These are phyloP conservation scores for Acipenser ruthenus DNA, from an alignment of 2,797 vertebrate species.

Conservation along the genomic window DNA sequence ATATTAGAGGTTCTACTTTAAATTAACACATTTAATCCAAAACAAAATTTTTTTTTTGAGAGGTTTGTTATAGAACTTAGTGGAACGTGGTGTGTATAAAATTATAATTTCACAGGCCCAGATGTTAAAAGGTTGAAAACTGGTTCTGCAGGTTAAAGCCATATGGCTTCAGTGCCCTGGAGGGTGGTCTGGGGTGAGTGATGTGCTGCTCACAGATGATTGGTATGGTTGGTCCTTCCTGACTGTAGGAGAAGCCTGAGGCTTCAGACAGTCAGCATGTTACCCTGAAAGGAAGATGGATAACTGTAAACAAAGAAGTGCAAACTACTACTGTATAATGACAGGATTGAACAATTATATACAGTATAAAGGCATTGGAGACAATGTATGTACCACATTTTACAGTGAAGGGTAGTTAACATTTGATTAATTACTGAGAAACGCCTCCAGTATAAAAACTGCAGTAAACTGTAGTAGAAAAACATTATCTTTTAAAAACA, in stretches of 20 bases:
- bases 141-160: slow-evolving; percentile 9
- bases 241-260: slow-evolving; percentile 28
- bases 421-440: no score
- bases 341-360: no score
- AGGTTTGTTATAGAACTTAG: not conserved
- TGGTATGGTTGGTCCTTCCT: slow-evolving; percentile 36
- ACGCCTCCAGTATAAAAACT: no score
- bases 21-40: no score
- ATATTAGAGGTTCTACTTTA: no score
- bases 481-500: no score
- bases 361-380: no score
- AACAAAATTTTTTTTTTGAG: no score
- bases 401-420: no score
- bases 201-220: slow-evolving; percentile 18
- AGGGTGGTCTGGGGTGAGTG: slow-evolving; percentile 4
- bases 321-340: slow-evolving; percentile 29
- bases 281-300: slow-evolving; percentile 35
- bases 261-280: slow-evolving; percentile 27
- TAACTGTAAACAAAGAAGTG: slow-evolving; percentile 35
- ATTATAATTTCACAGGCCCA: not conserved
- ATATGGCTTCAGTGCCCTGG: slow-evolving; percentile 20
- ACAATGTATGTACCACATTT: no score
- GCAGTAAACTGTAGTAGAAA: no score
- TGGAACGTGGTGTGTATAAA: not conserved
- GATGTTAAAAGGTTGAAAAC: slow-evolving; percentile 5